Evolutionary conservation across 2,797 vertebrate genomes (phyloP), one percentile per base, ranked within the genome.

Genomic region (Chelon labrosus): DNA sequence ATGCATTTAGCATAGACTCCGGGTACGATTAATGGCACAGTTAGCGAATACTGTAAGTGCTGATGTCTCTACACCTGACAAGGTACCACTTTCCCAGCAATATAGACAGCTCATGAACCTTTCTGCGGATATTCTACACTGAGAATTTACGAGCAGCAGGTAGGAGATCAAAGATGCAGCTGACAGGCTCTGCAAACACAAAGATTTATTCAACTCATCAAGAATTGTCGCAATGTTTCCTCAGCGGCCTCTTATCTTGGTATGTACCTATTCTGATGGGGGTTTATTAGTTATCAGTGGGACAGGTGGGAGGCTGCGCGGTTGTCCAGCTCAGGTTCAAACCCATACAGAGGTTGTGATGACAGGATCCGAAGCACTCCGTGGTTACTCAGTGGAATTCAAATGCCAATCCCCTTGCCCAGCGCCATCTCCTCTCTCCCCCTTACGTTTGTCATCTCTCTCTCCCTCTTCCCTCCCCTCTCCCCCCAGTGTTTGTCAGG

Each of bases 401-500:
- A 91, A 92, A 92, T 91, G 88, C 88, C 90, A 91, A 91, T 86
- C 85, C 86, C 82, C 75, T 79, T 78, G 77, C 85, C 83, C 89
- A 82, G 79, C 80, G 62, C 85, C 88, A 70, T 84, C 88, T 79
- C 85, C 54, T 25, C 31, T 3, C 73, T 22, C 57, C 42, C 62
- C 14, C 69, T 37, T 46, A 8, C 44, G 44, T 46, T 46, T 46
- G 44, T 51, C 17, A 52, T 17, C 56, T 27, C 87, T 53, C 76
- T 75, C 81, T 69, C 80, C 82, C 80, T 70, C 73, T 71, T 55
- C 77, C 73, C 75, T 75, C 88, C 85, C 60, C 86, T 81, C 83
- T 80, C 85, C 86, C 31, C 87, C 89, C 87, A 85, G 90, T 90
- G 90, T 93, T 93, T 92, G 92, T 94, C 93, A 94, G 90, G 87